Percentiles rank a stretch among this genome's conserved stretches.
These are phyloP conservation scores for Chironomus striatipennis DNA, from an alignment of 1,140 invertebrate genomes.

Conservation along the genomic window DNA sequence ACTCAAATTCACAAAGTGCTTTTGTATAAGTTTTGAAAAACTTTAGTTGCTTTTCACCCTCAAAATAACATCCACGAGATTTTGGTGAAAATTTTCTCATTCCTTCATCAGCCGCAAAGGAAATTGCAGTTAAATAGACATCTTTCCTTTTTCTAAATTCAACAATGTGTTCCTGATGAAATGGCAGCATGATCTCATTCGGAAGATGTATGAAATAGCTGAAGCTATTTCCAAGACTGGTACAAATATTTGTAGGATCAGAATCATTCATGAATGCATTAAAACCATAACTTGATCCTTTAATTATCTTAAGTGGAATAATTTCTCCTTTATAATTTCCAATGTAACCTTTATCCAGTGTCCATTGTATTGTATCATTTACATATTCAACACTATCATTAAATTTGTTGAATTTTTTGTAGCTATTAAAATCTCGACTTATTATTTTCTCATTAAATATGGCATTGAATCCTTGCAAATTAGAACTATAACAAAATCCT, in stretches of 20 bases:
- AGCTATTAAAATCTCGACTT: not conserved
- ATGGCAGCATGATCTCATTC: not conserved
- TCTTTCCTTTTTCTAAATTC: not conserved
- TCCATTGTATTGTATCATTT: not conserved
- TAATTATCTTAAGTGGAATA: not conserved
- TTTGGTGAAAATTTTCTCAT: not conserved
- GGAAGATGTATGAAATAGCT: not conserved
- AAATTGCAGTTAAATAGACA: not conserved
- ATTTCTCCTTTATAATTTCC: not conserved
- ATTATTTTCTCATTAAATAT: not conserved
- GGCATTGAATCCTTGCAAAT: not conserved
- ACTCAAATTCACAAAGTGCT: slow-evolving; percentile 39
- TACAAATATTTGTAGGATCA: not conserved
- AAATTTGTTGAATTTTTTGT: not conserved
- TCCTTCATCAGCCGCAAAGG: not conserved
- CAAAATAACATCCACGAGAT: slow-evolving; percentile 44
- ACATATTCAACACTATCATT: not conserved
- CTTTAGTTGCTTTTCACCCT: slow-evolving; percentile 36
- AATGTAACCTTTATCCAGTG: not conserved
- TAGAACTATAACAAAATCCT: not conserved
- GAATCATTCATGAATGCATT: not conserved
- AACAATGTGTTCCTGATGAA: slow-evolving; percentile 27
- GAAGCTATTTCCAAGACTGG: not conserved
- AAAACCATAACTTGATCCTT: not conserved
- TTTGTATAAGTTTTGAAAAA: slow-evolving; percentile 39